Conservation (phyloP, 2,888 invertebrate genomes). For the Bombyx huttoni region DNA sequence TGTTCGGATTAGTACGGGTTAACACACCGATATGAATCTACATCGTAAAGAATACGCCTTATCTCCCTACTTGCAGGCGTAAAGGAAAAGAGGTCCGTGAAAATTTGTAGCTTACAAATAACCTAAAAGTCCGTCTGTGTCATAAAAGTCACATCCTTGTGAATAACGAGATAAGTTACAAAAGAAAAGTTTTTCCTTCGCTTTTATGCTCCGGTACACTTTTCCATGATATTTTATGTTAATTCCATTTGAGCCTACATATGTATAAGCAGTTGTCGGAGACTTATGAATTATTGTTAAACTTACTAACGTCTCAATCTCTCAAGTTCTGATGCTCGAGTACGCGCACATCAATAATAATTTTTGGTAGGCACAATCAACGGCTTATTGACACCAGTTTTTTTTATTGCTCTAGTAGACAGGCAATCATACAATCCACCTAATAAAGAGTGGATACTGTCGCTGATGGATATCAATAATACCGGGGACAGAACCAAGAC, state of each 20-base stretch:
- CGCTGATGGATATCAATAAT: too few relatives aligned
- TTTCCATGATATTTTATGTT: slow-evolving; percentile 52
- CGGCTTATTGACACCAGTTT: too few relatives aligned
- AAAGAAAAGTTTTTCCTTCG: slow-evolving; percentile 42
- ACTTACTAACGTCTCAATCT: slow-evolving; percentile 13
- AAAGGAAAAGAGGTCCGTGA: slow-evolving; percentile 32
- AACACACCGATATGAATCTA: slow-evolving; percentile 10
- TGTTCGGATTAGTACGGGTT: neutral
- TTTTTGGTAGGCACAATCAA: too few relatives aligned
- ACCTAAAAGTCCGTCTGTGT: slow-evolving; percentile 47
- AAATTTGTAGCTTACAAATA: slow-evolving; percentile 51
- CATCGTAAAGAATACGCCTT: slow-evolving; percentile 19
- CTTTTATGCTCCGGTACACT: slow-evolving; percentile 46
- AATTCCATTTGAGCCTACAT: slow-evolving; percentile 48
- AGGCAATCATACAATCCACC: too few relatives aligned
- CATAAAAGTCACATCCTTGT: slow-evolving; percentile 63
- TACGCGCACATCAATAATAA: neutral
- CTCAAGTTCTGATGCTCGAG: slow-evolving; percentile 6
- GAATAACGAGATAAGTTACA: slow-evolving; percentile 60
- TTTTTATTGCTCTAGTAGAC: too few relatives aligned
- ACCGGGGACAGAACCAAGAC: too few relatives aligned
- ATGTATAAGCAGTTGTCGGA: slow-evolving; percentile 22
- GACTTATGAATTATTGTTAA: slow-evolving; percentile 17
- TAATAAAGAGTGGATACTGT: too few relatives aligned
- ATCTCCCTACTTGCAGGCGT: slow-evolving; percentile 21